Percentiles rank a stretch among this genome's conserved stretches.
Conservation (phyloP, 1,140 invertebrate species). For the Phocides pigmalion region DNA sequence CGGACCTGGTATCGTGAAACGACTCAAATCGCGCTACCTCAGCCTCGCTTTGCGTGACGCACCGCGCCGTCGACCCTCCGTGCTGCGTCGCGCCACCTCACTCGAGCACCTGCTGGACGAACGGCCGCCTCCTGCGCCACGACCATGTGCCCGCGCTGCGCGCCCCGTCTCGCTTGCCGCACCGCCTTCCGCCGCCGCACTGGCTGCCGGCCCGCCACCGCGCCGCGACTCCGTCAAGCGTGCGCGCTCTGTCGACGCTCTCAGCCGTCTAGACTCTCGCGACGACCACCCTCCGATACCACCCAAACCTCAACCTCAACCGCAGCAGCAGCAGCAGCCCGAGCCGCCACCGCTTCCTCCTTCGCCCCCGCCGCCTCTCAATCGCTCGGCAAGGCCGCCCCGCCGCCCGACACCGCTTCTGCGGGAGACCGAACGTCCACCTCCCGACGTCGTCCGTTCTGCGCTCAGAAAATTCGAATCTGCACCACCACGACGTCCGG, state of each 20-base stretch:
- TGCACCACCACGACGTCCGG: constrained; percentile 83
- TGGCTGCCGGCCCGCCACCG: constrained; percentile 61
- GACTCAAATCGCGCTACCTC: too few relatives aligned
- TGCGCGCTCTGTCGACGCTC: constrained; percentile 92
- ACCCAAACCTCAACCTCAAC: constrained; percentile 33
- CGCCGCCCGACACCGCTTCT: constrained; percentile 88
- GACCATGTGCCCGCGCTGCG: constrained; percentile 42
- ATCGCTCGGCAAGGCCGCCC: constrained; percentile 74
- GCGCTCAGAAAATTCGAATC: constrained; percentile 93
- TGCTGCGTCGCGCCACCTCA: too few relatives aligned
- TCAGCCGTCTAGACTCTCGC: constrained; percentile 86
- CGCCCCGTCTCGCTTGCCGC: constrained; percentile 73
- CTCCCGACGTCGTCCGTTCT: constrained; percentile 93
- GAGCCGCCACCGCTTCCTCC: constrained; percentile 54
- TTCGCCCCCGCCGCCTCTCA: constrained; percentile 86
- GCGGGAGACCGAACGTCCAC: constrained; percentile 91
- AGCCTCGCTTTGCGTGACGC: too few relatives aligned
- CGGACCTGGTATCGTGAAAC: too few relatives aligned
- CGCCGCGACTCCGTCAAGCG: constrained; percentile 89
- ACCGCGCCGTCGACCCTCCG: too few relatives aligned
- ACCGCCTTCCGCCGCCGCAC: constrained; percentile 69
- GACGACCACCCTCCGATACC: constrained; percentile 39
- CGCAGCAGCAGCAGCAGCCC: constrained; percentile 38
- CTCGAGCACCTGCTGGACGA: constrained; percentile 93
- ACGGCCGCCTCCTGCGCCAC: constrained; percentile 69